Evolutionary conservation across 1,140 invertebrate genomes (phyloP).

Genomic region (Battus philenor): DNA sequence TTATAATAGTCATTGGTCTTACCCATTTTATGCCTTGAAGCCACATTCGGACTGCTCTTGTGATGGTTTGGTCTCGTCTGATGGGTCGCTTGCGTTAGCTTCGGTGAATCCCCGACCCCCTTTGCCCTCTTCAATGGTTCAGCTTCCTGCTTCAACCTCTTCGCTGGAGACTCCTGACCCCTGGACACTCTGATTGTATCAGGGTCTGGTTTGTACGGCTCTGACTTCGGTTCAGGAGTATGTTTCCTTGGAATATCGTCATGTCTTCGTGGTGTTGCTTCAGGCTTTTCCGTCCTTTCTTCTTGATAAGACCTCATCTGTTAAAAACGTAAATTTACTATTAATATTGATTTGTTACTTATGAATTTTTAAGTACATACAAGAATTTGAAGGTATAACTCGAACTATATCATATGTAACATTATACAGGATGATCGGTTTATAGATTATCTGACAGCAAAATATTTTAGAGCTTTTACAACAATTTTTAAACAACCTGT

Average conservation of each 20-base stretch:
- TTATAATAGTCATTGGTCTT: too few relatives aligned
- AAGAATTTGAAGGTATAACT: too few relatives aligned
- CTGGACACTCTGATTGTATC: slow-evolving; percentile 57
- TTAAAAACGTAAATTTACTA: too few relatives aligned
- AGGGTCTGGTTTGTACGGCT: slow-evolving; percentile 53
- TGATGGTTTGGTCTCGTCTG: slow-evolving; percentile 50
- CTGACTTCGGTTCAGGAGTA: slow-evolving; percentile 19
- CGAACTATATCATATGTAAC: too few relatives aligned
- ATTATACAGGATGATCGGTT: too few relatives aligned
- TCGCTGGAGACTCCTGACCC: slow-evolving; percentile 57
- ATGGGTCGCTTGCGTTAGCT: slow-evolving; percentile 47
- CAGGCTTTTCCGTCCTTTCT: slow-evolving; percentile 41
- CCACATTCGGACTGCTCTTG: slow-evolving; percentile 69
- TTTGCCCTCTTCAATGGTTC: slow-evolving; percentile 65
- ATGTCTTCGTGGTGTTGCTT: slow-evolving; percentile 35
- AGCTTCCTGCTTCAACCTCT: slow-evolving; percentile 57
- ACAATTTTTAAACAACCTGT: too few relatives aligned
- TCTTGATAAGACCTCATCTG: slow-evolving; percentile 59
- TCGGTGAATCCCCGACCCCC: slow-evolving; percentile 52
- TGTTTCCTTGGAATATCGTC: slow-evolving; percentile 42
- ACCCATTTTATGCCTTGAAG: slow-evolving; percentile 62
- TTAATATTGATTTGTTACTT: too few relatives aligned
- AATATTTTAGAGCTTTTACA: too few relatives aligned
- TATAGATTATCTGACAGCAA: too few relatives aligned
- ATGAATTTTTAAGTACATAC: too few relatives aligned